Conservation (phyloP, 2,888 invertebrate species). For the Zygaena filipendulae region DNA sequence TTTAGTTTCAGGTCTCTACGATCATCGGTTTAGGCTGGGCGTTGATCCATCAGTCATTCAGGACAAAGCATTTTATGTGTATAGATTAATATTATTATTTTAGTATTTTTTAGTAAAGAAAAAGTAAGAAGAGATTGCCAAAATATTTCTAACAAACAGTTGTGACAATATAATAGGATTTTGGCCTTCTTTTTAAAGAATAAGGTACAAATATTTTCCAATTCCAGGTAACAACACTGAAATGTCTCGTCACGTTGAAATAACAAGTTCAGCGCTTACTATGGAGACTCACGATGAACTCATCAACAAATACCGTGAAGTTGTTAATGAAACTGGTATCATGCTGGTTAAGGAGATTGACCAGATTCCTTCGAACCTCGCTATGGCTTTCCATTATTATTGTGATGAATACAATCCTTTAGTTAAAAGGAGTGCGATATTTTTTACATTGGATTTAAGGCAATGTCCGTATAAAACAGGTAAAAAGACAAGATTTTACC, state of each 20-base stretch:
- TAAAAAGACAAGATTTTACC: too few relatives aligned
- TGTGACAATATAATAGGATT: too few relatives aligned
- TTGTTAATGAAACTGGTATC: conserved; percentile 38
- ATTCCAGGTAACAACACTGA: conserved; percentile 39
- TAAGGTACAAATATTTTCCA: too few relatives aligned
- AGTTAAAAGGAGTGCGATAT: conserved; percentile 50
- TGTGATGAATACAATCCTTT: conserved; percentile 59
- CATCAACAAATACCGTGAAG: conserved; percentile 33
- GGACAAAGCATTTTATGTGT: too few relatives aligned
- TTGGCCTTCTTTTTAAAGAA: too few relatives aligned
- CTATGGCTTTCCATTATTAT: conserved; percentile 62
- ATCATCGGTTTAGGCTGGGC: too few relatives aligned
- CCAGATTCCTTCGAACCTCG: conserved; percentile 39
- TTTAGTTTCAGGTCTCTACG: too few relatives aligned
- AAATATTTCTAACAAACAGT: too few relatives aligned
- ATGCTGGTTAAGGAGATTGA: conserved; percentile 48
- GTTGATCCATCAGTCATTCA: too few relatives aligned
- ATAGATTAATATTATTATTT: too few relatives aligned
- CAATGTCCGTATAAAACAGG: conserved; percentile 32
- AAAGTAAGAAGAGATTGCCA: too few relatives aligned
- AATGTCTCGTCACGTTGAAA: conserved; percentile 28
- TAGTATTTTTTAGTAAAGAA: too few relatives aligned
- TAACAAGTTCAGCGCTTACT: conserved; percentile 31
- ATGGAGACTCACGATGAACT: conserved; percentile 40
- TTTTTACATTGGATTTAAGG: conserved; percentile 49